These are phyloP conservation scores for Nerophis lumbriciformis DNA, from an alignment of 2,113 vertebrate genomes.

Conservation along the genomic window DNA sequence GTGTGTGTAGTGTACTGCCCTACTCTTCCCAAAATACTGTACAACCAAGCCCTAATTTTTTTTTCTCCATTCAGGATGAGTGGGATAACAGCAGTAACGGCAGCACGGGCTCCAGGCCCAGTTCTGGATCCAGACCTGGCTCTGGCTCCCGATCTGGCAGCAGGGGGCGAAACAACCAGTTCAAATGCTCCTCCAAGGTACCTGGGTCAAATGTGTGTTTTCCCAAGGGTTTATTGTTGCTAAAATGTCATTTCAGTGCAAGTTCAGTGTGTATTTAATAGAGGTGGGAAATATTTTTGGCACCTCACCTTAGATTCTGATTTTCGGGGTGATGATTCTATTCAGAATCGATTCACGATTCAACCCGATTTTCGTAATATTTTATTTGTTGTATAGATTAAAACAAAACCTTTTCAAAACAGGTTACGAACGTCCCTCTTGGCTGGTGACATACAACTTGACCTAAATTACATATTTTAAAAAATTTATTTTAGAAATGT, in stretches of 20 bases:
- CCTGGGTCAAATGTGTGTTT: not conserved
- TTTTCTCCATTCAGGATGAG: constrained; percentile 68
- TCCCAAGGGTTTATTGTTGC: not conserved
- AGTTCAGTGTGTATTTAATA: not conserved
- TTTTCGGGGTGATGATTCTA: too few relatives aligned
- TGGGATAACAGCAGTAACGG: constrained; percentile 83
- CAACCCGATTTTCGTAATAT: too few relatives aligned
- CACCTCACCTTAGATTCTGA: too few relatives aligned
- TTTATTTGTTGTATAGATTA: too few relatives aligned
- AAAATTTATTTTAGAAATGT: too few relatives aligned
- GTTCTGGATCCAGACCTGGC: constrained; percentile 72
- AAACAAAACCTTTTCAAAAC: too few relatives aligned
- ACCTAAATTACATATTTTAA: too few relatives aligned
- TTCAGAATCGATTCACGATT: too few relatives aligned
- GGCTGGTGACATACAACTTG: too few relatives aligned
- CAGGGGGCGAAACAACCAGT: constrained; percentile 74
- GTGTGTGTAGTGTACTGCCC: not conserved
- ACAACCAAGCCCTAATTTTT: too few relatives aligned
- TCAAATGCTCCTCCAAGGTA: constrained; percentile 73
- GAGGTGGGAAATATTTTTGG: too few relatives aligned
- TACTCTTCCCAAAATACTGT: not conserved
- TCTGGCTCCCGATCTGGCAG: constrained; percentile 77
- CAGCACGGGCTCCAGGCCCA: constrained; percentile 73
- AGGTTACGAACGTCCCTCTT: too few relatives aligned
- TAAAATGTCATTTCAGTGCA: not conserved